Evolutionary conservation across 2,797 vertebrate genomes (phyloP).

Genomic region (Lophotriccus pileatus): DNA sequence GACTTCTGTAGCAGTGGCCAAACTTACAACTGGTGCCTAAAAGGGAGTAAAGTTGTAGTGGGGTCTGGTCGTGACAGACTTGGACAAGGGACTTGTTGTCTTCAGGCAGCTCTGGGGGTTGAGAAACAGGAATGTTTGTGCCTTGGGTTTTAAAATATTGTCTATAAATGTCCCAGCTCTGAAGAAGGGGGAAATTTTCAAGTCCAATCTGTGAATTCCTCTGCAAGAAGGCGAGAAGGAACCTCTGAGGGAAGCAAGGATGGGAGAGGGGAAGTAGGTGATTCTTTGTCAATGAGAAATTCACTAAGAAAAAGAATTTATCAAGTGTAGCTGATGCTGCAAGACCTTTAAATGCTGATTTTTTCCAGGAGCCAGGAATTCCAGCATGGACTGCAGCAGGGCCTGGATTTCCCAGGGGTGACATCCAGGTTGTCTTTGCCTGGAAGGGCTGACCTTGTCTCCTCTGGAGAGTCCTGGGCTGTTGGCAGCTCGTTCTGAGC

Average conservation of each 20-base stretch:
- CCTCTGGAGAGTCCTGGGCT: background rate
- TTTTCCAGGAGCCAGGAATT: background rate
- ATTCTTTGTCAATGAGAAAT: background rate
- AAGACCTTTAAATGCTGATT: background rate
- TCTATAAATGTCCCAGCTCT: rapidly evolving
- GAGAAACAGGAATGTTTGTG: background rate
- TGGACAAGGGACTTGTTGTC: background rate
- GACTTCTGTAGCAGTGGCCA: background rate
- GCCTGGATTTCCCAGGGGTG: background rate
- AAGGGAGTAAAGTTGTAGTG: too few relatives aligned
- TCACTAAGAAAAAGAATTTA: background rate
- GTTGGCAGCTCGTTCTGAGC: background rate
- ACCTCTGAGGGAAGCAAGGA: background rate
- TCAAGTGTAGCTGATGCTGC: rapidly evolving
- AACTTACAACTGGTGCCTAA: too few relatives aligned
- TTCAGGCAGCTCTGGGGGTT: background rate
- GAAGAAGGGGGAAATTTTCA: background rate
- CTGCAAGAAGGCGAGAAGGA: background rate
- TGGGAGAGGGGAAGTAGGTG: background rate
- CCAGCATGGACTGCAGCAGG: rapidly evolving
- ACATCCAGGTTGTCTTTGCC: background rate
- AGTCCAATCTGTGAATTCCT: background rate
- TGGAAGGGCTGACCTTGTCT: background rate
- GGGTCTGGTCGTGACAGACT: background rate
- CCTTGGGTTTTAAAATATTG: background rate